Evolutionary conservation across 2,888 invertebrate genomes (phyloP).

Genomic region (Rhogogaster chlorosoma): DNA sequence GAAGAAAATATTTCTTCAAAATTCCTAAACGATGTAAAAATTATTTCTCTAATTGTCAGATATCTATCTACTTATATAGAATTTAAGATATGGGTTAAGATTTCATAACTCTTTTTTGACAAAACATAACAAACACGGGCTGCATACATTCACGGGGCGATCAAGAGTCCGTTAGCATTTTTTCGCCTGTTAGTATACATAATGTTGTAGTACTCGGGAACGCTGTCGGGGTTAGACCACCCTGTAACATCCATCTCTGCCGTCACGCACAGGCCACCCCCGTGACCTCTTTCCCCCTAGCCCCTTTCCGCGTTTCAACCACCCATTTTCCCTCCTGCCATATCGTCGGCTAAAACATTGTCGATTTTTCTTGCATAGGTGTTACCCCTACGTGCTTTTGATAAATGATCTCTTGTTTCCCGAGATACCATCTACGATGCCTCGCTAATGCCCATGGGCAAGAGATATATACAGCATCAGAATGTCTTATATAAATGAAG

Average conservation of each 20-base stretch:
- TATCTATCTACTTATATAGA: no score
- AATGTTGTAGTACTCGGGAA: conserved; percentile 67
- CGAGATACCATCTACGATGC: conserved; percentile 21
- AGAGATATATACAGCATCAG: background rate
- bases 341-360: conserved; percentile 67
- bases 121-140: background rate
- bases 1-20: background rate
- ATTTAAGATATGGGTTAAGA: no score
- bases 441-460: background rate
- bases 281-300: background rate
- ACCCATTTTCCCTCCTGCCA: conserved; percentile 30
- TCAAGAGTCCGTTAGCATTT: conserved; percentile 48
- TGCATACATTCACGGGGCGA: conserved; percentile 32
- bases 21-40: background rate
- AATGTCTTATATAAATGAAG: conserved; percentile 17
- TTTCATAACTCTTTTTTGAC: background rate
- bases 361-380: conserved; percentile 71
- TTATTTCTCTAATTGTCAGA: no score
- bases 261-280: conserved; percentile 67
- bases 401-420: conserved; percentile 63
- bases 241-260: conserved; percentile 70
- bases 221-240: conserved; percentile 64
- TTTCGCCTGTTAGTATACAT: conserved; percentile 61
- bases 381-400: conserved; percentile 62
- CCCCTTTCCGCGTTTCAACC: background rate